Conservation (phyloP, 2,113 vertebrate species). For the Archilochus colubris region DNA sequence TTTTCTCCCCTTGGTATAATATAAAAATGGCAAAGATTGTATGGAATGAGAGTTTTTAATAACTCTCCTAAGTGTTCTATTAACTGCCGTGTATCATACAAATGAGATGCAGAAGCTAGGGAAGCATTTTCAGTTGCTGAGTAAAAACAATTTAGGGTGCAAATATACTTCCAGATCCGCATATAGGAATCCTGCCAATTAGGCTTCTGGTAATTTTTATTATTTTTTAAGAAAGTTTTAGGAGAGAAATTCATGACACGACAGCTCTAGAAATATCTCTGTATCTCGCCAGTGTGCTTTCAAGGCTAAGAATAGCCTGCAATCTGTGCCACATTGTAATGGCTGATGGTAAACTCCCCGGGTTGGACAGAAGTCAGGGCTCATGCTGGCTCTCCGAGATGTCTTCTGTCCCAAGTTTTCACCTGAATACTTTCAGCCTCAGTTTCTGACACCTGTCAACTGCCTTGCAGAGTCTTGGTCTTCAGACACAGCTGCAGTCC, state of each 20-base stretch:
- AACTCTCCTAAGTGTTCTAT: constrained; percentile 72
- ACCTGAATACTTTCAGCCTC: not conserved
- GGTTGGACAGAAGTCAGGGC: not conserved
- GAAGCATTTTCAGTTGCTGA: constrained; percentile 62
- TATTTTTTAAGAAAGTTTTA: not conserved
- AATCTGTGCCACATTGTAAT: constrained; percentile 4
- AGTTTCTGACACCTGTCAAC: not conserved
- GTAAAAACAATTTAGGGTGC: constrained; percentile 64
- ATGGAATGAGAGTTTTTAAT: constrained; percentile 69
- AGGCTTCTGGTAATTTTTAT: not conserved
- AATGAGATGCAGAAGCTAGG: constrained; percentile 57
- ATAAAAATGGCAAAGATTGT: constrained; percentile 67
- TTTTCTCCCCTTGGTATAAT: constrained; percentile 66
- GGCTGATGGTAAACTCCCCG: constrained; percentile 12
- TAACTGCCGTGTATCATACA: constrained; percentile 64
- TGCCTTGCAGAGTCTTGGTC: not conserved
- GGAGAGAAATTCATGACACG: not conserved
- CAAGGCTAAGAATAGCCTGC: constrained; percentile 42
- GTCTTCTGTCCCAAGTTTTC: constrained; percentile 24
- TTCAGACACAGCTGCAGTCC: constrained; percentile 8
- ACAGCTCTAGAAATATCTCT: not conserved
- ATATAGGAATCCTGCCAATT: constrained; percentile 13
- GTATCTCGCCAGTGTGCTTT: not conserved
- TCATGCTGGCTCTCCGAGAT: not conserved
- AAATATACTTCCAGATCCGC: constrained; percentile 24